These are phyloP conservation scores for Takifugu rubripes DNA, from an alignment of 2,797 vertebrate genomes.

Conservation along the genomic window DNA sequence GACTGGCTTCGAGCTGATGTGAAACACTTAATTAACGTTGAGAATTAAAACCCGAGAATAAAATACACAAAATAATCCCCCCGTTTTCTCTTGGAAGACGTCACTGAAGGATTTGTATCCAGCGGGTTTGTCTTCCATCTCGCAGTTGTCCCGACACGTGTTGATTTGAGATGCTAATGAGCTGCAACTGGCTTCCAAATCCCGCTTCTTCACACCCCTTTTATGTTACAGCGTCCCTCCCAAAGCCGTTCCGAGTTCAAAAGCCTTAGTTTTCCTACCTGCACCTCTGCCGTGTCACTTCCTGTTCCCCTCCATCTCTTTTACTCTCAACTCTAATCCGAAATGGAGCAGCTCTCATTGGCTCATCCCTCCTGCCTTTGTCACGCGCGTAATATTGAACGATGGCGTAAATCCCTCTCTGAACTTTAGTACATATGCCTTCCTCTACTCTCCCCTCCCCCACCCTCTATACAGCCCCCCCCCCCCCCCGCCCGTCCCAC, in stretches of 20 bases:
- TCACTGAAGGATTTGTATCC: not conserved
- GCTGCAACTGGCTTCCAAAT: conserved; percentile 32
- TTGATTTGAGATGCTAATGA: conserved; percentile 71
- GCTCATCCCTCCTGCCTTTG: conserved; percentile 12
- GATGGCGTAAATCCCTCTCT: conserved; percentile 51
- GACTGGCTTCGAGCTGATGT: not conserved
- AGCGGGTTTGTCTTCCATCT: conserved; percentile 30
- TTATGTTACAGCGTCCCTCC: conserved; percentile 7
- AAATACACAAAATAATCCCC: not conserved
- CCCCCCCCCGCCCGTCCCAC: conserved; percentile 45
- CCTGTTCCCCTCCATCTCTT: not conserved
- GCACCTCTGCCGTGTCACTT: conserved; percentile 30
- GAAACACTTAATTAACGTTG: conserved; percentile 6
- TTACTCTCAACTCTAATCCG: not conserved
- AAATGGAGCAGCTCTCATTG: conserved; percentile 16
- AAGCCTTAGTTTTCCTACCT: conserved; percentile 30
- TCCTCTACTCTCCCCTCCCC: conserved; percentile 40
- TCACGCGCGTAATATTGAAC: conserved; percentile 47
- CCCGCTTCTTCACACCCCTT: conserved; percentile 11
- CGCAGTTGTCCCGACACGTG: conserved; percentile 64
- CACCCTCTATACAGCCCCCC: conserved; percentile 31
- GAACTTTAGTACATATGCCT: conserved; percentile 51
- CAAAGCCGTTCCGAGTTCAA: conserved; percentile 8
- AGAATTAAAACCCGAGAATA: conserved; percentile 6
- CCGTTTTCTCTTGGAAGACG: conserved; percentile 1